Evolutionary conservation across 1,140 invertebrate genomes (phyloP), one percentile per base, ranked within the genome.

Genomic region (Mya arenaria): DNA sequence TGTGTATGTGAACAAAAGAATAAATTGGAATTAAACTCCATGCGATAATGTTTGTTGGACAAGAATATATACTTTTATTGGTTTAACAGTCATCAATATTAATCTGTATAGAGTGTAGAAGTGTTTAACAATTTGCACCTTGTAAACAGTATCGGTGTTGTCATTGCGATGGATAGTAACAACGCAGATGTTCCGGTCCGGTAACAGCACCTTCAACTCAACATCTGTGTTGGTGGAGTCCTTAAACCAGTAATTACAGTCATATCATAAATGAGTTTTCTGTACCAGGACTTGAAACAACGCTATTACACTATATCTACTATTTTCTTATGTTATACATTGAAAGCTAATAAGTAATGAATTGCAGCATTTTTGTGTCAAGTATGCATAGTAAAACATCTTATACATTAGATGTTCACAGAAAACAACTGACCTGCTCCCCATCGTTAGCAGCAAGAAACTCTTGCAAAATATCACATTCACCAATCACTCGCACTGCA

Each of bases 391-490:
- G 4, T 28, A 63, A 13, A 34, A 28, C 28, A 5, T 8, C n/a
- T n/a, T n/a, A n/a, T n/a, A n/a, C n/a, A n/a, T n/a, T n/a, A n/a
- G n/a, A n/a, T n/a, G n/a, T n/a, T n/a, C n/a, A 2, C 4, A 52
- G 1, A 23, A 52, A 52, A 82, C 15, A 55, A 83, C 89, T 90
- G 92, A 95, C 95, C 90, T 94, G 92, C 87, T 95, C 97, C 90
- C 98, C 97, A 86, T 98, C 97, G 15, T 96, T 95, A 89, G 99
- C 97, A 0, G 97, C 98, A 60, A 99, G 94, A 93, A 99, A 99
- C 91, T 99, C 98, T 92, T 99, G 98, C 93, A 99, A 97, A 0
- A 98, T 95, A 89, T 99, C 98, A 89, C 97, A 97, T 90, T 99
- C 99, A 0, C 98, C 98, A 87, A 99, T 99, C 0, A 99, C 98